A percentile compares a stretch with the other conserved stretches of the same genome.
Conservation (phyloP, 2,113 vertebrate genomes). For the Halcyon senegalensis region DNA sequence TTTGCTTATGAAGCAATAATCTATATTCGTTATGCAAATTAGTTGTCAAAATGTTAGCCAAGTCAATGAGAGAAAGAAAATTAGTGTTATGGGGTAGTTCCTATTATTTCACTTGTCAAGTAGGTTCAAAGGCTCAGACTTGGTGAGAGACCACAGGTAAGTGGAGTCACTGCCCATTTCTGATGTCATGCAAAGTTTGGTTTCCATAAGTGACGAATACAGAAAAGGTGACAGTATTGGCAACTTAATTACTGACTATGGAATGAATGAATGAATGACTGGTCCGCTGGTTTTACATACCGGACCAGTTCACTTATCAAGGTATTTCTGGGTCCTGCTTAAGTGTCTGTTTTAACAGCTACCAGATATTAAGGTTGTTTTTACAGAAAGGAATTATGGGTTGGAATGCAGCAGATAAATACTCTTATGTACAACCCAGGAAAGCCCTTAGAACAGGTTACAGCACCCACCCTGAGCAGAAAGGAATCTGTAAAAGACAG, state of each 20-base stretch:
- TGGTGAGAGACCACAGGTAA: background rate
- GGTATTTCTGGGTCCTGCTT: background rate
- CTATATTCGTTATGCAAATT: background rate
- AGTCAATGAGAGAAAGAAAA: background rate
- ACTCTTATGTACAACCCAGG: background rate
- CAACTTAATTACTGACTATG: background rate
- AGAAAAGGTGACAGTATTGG: background rate
- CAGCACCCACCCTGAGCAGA: background rate
- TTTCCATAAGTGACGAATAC: background rate
- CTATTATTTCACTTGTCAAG: background rate
- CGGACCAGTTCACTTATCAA: background rate
- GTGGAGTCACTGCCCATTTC: background rate
- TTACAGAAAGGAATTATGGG: background rate
- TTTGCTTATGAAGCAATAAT: background rate
- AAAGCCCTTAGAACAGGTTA: background rate
- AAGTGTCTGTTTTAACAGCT: background rate
- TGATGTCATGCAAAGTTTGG: background rate
- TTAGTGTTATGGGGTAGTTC: background rate
- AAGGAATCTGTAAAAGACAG: background rate
- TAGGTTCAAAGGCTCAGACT: background rate
- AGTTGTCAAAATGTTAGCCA: background rate
- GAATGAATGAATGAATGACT: background rate
- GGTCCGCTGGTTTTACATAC: accelerated
- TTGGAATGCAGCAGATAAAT: background rate
- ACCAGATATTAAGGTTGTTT: background rate